These are phyloP conservation scores for Heliconius charithonia DNA, from an alignment of 2,888 invertebrate species.

Conservation along the genomic window DNA sequence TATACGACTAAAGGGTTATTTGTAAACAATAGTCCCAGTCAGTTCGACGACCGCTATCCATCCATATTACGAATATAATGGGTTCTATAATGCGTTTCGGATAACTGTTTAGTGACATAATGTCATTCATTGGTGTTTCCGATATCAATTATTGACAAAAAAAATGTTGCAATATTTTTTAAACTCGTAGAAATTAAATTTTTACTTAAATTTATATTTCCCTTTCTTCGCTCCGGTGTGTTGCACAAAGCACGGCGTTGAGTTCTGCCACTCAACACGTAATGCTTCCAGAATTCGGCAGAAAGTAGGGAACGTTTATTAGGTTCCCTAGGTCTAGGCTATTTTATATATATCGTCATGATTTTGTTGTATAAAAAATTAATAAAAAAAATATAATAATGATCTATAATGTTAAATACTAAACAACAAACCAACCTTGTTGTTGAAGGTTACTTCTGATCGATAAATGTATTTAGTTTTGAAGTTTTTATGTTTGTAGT, in stretches of 20 bases:
- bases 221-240: too few relatives aligned
- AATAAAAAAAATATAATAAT: too few relatives aligned
- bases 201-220: too few relatives aligned
- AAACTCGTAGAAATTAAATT: too few relatives aligned
- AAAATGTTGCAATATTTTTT: not conserved
- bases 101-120: constrained; percentile 25
- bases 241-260: too few relatives aligned
- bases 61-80: constrained; percentile 36
- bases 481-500: not conserved
- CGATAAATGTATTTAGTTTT: constrained; percentile 13
- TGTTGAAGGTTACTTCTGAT: constrained; percentile 5
- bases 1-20: constrained; percentile 44
- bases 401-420: not conserved
- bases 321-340: too few relatives aligned
- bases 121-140: constrained; percentile 14
- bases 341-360: too few relatives aligned
- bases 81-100: constrained; percentile 27
- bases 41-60: constrained; percentile 38
- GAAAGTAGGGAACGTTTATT: too few relatives aligned
- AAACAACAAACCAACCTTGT: not conserved
- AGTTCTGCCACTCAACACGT: too few relatives aligned
- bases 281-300: too few relatives aligned
- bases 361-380: too few relatives aligned
- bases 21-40: constrained; percentile 47
- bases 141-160: not conserved